Evolutionary conservation across 2,888 invertebrate genomes (phyloP), one percentile per base, ranked within the genome.

Genomic region (Acrobasis suavella): DNA sequence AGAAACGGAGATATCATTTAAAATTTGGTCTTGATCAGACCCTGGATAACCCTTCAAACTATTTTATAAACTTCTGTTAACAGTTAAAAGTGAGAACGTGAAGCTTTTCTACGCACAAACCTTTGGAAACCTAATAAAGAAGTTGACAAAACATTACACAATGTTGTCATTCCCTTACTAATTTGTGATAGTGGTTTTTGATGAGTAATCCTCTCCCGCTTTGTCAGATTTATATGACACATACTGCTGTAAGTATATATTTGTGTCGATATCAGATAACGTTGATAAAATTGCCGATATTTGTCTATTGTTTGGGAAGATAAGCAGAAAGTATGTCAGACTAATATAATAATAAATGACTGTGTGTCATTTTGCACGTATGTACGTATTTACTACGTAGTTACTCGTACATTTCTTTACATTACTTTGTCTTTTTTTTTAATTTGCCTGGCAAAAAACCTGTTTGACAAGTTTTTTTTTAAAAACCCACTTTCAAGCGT

Each of bases 191-290:
- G n/a, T 22, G 42, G n/a, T 14, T 46, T 46, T 46, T 46, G 46
- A 46, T 46, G 46, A 46, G 46, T 46, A 46, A 46, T 46, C 10
- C 42, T 7, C 10, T n/a, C n/a, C 46, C 14, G 10, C 14, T 46
- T 14, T 6, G 14, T 14, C 14, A 46, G 32, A 32, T 32, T 46
- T 46, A n/a, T 7, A 46, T 46, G 1, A 46, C 46, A 46, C 46
- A 46, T 14, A 14, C 2, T 1, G n/a, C 2, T 1, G 1, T 46
- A 2, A n/a, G n/a, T 46, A 32, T 32, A 6, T 42, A 46, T 6
- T 6, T 50, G 39, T 22, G 37, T 60, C 39, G 59, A 63, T 60
- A 17, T 10, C 50, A 15, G 52, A 52, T 52, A 52, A 52, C 17
- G 17, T 12, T 22, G 52, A 52, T 52, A 17, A 52, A n/a, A n/a